Conservation (phyloP, 2,113 vertebrate species). For the Onychorhynchus coronatus region DNA sequence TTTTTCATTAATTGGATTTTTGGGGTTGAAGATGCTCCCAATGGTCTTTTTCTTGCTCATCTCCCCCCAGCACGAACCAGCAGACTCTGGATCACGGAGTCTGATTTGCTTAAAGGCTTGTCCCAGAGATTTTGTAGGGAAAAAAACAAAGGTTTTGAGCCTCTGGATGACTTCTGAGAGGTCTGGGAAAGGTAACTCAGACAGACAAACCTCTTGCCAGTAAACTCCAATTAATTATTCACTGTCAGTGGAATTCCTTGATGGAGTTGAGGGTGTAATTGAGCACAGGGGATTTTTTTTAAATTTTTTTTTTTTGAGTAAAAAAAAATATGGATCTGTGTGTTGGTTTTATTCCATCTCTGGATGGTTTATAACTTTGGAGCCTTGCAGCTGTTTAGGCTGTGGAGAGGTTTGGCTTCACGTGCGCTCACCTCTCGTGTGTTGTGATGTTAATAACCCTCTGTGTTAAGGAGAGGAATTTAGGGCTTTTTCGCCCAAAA, state of each 20-base stretch:
- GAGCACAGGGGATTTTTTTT: neutral
- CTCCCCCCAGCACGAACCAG: neutral
- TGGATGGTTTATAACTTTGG: neutral
- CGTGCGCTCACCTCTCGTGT: neutral
- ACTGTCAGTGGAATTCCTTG: neutral
- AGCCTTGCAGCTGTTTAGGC: neutral
- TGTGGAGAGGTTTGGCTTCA: neutral
- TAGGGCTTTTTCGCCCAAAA: neutral
- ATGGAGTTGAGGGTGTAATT: neutral
- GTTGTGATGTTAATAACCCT: neutral
- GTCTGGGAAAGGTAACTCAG: neutral
- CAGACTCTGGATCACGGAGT: rapidly evolving
- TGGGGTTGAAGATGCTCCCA: neutral
- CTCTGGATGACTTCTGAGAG: neutral
- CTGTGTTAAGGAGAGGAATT: neutral
- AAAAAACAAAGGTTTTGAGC: neutral
- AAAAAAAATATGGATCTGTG: neutral
- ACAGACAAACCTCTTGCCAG: neutral
- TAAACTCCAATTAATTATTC: neutral
- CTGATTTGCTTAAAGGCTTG: neutral
- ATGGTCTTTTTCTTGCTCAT: neutral
- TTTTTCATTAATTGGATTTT: neutral
- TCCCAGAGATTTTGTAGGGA: neutral
- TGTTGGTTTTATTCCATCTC: neutral
- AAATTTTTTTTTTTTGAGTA: too few relatives aligned